A percentile compares a stretch with the other conserved stretches of the same genome.
Evolutionary conservation across 2,113 vertebrate genomes (phyloP).

Genomic region (Vulpes vulpes): DNA sequence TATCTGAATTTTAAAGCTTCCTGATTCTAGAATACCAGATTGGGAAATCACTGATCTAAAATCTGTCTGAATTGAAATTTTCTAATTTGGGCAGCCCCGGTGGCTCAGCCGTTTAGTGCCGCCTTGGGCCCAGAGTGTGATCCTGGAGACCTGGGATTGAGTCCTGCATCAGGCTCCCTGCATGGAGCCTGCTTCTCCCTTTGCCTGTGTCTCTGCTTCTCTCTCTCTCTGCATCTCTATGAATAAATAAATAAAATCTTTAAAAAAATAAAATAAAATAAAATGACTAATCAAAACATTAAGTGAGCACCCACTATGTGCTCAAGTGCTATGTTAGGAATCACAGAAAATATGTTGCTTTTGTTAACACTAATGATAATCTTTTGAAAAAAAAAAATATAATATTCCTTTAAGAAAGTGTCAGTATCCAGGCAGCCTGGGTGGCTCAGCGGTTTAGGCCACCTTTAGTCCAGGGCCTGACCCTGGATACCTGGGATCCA

Average conservation of each 20-base stretch:
- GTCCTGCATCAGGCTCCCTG: too few relatives aligned
- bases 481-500: too few relatives aligned
- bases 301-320: not conserved
- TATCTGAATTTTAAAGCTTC: not conserved
- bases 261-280: too few relatives aligned
- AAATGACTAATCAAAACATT: conserved; percentile 4
- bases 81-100: not conserved
- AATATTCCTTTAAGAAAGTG: conserved; percentile 1
- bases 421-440: not conserved
- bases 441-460: too few relatives aligned
- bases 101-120: too few relatives aligned
- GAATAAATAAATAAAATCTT: not conserved
- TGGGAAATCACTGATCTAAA: not conserved
- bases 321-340: not conserved
- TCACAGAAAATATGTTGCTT: not conserved
- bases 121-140: too few relatives aligned
- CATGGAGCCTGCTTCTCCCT: too few relatives aligned
- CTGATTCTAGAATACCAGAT: not conserved
- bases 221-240: too few relatives aligned
- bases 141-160: too few relatives aligned
- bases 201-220: too few relatives aligned
- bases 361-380: not conserved
- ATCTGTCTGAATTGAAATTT: not conserved
- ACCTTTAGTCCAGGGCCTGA: too few relatives aligned
- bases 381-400: not conserved